phyloP scores from a whole-genome alignment of 2,888 invertebrate species.

The Drosophila neonasuta region DNA sequence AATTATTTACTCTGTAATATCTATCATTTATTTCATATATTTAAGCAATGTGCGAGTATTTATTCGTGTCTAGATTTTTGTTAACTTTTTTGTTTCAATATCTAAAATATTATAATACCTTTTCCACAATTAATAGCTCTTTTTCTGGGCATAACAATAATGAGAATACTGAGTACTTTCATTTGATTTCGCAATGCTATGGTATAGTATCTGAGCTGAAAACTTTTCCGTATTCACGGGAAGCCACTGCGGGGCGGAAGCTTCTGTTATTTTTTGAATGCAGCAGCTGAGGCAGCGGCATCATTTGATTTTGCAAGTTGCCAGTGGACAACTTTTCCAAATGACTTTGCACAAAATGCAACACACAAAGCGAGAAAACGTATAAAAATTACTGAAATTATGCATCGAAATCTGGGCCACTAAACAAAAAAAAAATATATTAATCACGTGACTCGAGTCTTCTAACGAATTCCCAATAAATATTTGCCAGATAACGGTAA shows the following conservation, averaged over 20 bases:
- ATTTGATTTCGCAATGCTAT: constrained; percentile 22
- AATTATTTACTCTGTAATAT: too few species aligned
- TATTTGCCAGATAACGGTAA: constrained; percentile 8
- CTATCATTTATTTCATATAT: neutral
- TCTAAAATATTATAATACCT: neutral
- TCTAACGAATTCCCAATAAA: constrained; percentile 29
- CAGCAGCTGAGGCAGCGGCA: neutral
- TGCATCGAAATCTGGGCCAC: constrained; percentile 21
- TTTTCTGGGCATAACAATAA: constrained; percentile 18
- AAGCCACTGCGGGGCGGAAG: constrained; percentile 34
- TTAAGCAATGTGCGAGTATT: too few species aligned
- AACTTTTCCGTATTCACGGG: constrained; percentile 27
- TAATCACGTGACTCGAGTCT: constrained; percentile 15
- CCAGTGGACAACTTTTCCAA: constrained; percentile 54
- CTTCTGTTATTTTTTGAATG: constrained; percentile 44
- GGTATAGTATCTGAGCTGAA: constrained; percentile 1
- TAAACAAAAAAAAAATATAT: constrained; percentile 1
- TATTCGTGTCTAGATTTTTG: neutral
- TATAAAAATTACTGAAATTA: constrained; percentile 17
- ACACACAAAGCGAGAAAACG: constrained; percentile 7
- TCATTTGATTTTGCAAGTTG: constrained; percentile 42
- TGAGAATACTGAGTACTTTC: constrained; percentile 25
- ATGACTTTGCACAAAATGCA: constrained; percentile 55
- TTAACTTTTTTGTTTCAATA: neutral
- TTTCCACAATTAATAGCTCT: constrained; percentile 1